These are phyloP conservation scores for Acronicta aceris DNA, from an alignment of 2,888 invertebrate genomes.

Conservation along the genomic window DNA sequence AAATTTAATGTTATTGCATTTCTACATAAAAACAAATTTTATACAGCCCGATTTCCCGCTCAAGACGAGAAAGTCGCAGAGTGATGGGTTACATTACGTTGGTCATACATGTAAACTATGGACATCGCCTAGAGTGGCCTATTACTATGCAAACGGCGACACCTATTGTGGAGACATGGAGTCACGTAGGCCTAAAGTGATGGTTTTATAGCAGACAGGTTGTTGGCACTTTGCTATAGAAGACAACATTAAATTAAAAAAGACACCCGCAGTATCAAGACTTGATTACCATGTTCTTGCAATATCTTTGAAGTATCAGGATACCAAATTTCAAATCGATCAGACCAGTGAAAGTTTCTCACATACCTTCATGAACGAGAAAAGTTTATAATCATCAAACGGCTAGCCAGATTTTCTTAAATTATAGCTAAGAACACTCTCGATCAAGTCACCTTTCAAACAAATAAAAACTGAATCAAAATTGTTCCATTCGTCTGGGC, in stretches of 20 bases:
- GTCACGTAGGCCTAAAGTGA: conserved; percentile 26
- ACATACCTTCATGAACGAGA: too few relatives aligned
- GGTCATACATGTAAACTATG: conserved; percentile 16
- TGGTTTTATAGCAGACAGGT: conserved; percentile 10
- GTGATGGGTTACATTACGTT: conserved; percentile 32
- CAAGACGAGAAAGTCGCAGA: conserved; percentile 31
- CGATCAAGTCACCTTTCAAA: too few relatives aligned
- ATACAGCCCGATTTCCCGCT: neutral
- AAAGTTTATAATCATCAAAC: too few relatives aligned
- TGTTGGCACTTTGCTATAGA: neutral
- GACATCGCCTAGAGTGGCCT: conserved; percentile 8
- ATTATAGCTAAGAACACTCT: too few relatives aligned
- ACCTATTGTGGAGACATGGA: neutral
- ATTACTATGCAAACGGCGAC: conserved; percentile 33
- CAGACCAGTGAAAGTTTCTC: too few relatives aligned
- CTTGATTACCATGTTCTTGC: too few relatives aligned
- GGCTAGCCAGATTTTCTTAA: too few relatives aligned
- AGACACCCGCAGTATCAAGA: too few relatives aligned
- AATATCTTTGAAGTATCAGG: too few relatives aligned
- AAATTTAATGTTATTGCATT: neutral
- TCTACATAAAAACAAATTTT: conserved; percentile 9
- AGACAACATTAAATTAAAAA: neutral
- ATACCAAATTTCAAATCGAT: too few relatives aligned
- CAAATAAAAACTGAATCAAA: too few relatives aligned
- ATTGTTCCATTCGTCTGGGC: too few relatives aligned